These are phyloP conservation scores for Scrobipalpa atriplicella DNA, from an alignment of 2,888 invertebrate species.

Conservation along the genomic window DNA sequence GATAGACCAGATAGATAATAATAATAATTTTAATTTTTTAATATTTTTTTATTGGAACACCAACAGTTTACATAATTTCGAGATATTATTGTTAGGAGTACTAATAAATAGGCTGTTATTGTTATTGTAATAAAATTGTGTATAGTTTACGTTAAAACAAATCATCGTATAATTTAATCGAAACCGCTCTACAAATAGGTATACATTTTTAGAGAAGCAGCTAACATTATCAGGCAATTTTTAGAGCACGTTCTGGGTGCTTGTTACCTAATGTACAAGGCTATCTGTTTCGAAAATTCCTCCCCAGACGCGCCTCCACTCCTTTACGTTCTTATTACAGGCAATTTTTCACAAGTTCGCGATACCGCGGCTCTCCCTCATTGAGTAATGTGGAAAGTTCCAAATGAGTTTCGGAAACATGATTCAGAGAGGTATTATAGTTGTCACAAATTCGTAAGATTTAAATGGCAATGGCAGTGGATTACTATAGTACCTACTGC, in stretches of 20 bases:
- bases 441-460: neutral
- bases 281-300: slow-evolving; percentile 15
- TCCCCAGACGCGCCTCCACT: neutral
- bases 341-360: slow-evolving; percentile 11
- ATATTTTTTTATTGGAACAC: too few species aligned
- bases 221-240: neutral
- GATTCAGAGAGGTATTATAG: neutral
- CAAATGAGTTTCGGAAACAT: neutral
- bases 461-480: neutral
- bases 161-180: too few species aligned
- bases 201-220: neutral
- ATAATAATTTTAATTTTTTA: too few species aligned
- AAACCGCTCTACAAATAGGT: too few species aligned
- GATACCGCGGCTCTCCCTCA: slow-evolving; percentile 13
- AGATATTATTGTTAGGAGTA: too few species aligned
- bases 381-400: neutral
- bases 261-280: neutral
- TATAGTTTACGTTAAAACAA: too few species aligned
- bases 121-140: too few species aligned
- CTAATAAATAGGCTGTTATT: too few species aligned
- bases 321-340: neutral
- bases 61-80: too few species aligned
- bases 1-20: too few species aligned
- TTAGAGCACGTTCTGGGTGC: neutral
- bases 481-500: neutral